Evolutionary conservation across 1,140 invertebrate species (phyloP), one percentile per base, ranked within the genome.

Genomic region (Drosophila aff.): DNA sequence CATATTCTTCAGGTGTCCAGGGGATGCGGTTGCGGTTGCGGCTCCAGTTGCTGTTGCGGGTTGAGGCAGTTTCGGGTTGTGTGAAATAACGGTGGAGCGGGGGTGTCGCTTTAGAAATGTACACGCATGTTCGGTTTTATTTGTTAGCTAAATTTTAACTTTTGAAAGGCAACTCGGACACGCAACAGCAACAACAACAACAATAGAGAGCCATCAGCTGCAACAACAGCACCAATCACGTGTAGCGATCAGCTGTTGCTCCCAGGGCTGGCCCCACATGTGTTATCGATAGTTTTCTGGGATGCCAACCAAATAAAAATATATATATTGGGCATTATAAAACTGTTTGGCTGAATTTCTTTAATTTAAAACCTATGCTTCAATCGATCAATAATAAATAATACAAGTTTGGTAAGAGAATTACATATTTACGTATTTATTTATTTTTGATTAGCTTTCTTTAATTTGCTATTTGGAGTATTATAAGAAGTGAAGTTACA

Each of bases 171-270:
- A 69, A 82, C 52, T 61, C 61, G 58, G 71, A 58, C 79, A 61
- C 67, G 43, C 66, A 55, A 50, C 59, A 79, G 60, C 66, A 79
- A 73, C 68, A 79, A 68, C 69, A 65, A 73, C 74, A 83, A 71
- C 31, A 69, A 65, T 26, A 41, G 15, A 47, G 44, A 38, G 21
- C 31, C 63, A 13, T 18, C 40, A 61, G 21, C 28, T 43, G 28
- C 52, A 75, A 63, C 62, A 76, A 71, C 66, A 61, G 23, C 41
- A 47, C 61, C 61, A 50, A 81, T 87, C 84, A 87, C 84, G 84
- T 87, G 84, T 90, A 78, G 49, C 10, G 9, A 68, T 31, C 67
- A 71, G 67, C 67, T 71, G 67, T 23, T 28, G 13, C 3, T 16
- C 8, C 23, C 40, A 72, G 53, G 33, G 40, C 21, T 26, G 10